Base-by-base conservation (phyloP, 2,888 invertebrate genomes). In the Opisthograptis luteolata region DNA sequence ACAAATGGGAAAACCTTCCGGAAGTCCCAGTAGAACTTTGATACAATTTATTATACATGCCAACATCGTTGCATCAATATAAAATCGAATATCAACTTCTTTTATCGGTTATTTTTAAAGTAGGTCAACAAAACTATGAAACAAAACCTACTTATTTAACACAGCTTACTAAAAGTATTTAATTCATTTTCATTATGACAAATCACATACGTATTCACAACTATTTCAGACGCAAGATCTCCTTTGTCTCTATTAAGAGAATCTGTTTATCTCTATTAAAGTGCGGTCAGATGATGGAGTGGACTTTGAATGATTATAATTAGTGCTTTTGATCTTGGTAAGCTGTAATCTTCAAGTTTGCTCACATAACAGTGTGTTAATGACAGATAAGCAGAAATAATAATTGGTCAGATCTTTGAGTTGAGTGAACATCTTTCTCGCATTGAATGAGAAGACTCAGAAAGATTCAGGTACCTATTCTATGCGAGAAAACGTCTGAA, bases 231-330 rank as follows among this genome's bases (percentile, higher is more conserved):
- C 3, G 10, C 6, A 27, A 27, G 2, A 10, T 10, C 24, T 24
- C 3, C 3, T 7, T 3, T 1, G 10, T 10, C 3, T 1, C 15
- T 4, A 15, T 14, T 14, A 3, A n/a, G 24, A 9, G 3, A 30
- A 30, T 15, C 14, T 17, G 32, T 19, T 32, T 17, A 32, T 10
- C 32, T 32, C 17, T 32, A 12, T 27, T 12, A 32, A 24, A 32
- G 32, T 32, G 32, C 32, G 15, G 9, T 17, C 17, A 31, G 15
- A 17, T 17, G 15, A 5, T n/a, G 2, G 4, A 6, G 3, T 2
- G 5, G 3, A 4, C 2, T 32, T 10, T 17, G 17, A 19, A 15
- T 13, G 32, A 1, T 17, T 32, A 10, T 32, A 32, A 32, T 32
- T 12, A 12, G 9, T 17, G 4, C 9, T 3, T 9, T 32, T 32